Conservation (phyloP, 2,113 vertebrate genomes). For the Cephalopholis sonnerati region DNA sequence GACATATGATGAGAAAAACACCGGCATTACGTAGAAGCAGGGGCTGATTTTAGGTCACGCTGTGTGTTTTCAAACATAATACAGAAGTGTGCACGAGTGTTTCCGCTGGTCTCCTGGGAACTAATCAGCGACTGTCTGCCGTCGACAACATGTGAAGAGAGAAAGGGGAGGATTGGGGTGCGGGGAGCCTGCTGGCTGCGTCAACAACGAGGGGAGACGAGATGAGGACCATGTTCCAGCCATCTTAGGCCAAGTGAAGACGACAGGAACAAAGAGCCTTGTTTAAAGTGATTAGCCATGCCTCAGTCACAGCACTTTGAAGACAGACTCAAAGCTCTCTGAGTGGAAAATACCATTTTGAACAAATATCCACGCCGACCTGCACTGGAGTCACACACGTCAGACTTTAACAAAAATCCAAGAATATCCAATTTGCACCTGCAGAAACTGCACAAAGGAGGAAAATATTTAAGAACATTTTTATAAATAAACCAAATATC, state of each 20-base stretch:
- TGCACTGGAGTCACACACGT: conserved; percentile 1
- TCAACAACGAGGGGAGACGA: conserved; percentile 9
- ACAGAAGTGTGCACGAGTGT: conserved; percentile 29
- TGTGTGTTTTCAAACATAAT: conserved; percentile 50
- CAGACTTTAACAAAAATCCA: conserved; percentile 19
- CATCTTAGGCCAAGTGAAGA: conserved; percentile 54
- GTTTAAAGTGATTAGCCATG: conserved; percentile 72
- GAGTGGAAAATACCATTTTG: conserved; percentile 52
- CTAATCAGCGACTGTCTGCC: conserved; percentile 65
- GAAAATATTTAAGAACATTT: not conserved
- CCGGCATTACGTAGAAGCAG: not conserved
- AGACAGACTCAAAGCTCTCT: conserved; percentile 53
- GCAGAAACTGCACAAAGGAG: not conserved
- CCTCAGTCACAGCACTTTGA: conserved; percentile 73
- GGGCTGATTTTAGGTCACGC: conserved; percentile 34
- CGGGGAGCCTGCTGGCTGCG: conserved; percentile 16
- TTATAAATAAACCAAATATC: not conserved
- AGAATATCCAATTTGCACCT: conserved; percentile 37
- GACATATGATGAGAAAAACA: conserved; percentile 36
- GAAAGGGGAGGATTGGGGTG: conserved; percentile 10
- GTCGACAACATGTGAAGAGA: conserved; percentile 32
- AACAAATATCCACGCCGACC: conserved; percentile 47
- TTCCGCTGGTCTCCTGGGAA: conserved; percentile 47
- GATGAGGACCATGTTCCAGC: conserved; percentile 56
- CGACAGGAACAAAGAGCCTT: conserved; percentile 67